phyloP scores from a whole-genome alignment of 37 sponge, comb jelly and placozoan species.

The Agelas oroides region DNA sequence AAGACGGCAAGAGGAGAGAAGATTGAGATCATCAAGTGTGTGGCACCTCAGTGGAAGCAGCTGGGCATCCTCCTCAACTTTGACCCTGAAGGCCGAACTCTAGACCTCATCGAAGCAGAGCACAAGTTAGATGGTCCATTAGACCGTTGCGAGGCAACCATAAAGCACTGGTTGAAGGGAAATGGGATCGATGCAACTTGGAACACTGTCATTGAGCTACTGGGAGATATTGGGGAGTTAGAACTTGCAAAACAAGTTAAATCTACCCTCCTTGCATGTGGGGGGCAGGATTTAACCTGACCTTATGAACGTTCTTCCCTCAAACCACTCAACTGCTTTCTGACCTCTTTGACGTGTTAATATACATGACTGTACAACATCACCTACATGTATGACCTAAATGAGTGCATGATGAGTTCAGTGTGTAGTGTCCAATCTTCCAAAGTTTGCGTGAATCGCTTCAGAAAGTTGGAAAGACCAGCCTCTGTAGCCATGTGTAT shows the following conservation, averaged over 20 bases:
- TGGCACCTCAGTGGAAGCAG: neutral
- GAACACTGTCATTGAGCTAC: neutral
- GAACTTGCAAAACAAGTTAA: neutral
- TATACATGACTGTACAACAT: no score
- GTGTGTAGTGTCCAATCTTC: no score
- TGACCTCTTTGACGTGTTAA: no score
- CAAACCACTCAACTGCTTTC: no score
- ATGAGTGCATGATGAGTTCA: no score
- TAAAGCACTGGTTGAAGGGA: slow-evolving; percentile 5
- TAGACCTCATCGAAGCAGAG: neutral
- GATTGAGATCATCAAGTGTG: neutral
- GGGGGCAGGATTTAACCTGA: no score
- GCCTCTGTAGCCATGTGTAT: no score
- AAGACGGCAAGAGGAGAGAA: neutral
- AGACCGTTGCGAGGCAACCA: neutral
- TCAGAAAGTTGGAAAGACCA: no score
- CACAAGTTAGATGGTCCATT: neutral
- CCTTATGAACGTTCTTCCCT: no score
- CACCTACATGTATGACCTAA: no score
- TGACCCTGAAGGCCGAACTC: neutral
- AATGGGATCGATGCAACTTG: neutral
- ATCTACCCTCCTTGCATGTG: no score
- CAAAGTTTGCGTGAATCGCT: no score
- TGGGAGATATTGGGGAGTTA: neutral
- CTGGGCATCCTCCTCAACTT: neutral